A percentile compares a stretch with the other conserved stretches of the same genome.
These are phyloP conservation scores for Eupithecia abbreviata DNA, from an alignment of 2,888 invertebrate genomes.

Conservation along the genomic window DNA sequence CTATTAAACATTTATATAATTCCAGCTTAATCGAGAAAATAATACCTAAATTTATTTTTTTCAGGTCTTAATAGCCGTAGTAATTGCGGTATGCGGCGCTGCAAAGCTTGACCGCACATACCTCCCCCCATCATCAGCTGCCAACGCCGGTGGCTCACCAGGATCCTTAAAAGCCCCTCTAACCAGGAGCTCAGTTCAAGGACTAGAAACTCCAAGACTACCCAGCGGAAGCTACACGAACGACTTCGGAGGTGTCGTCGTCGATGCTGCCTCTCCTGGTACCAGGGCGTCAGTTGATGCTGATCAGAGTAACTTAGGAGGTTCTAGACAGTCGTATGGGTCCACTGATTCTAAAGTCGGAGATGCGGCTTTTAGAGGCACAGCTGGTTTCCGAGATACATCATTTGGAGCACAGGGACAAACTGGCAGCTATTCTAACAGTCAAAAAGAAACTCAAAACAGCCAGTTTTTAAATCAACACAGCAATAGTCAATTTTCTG, in stretches of 20 bases:
- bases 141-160: slow-evolving; percentile 66
- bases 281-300: slow-evolving; percentile 61
- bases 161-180: slow-evolving; percentile 62
- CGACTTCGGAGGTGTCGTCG: slow-evolving; percentile 73
- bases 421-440: background rate
- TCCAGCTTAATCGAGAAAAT: background rate
- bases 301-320: slow-evolving; percentile 66
- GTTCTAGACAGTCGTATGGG: slow-evolving; percentile 67
- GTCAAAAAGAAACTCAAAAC: slow-evolving; percentile 13
- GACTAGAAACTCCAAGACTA: slow-evolving; percentile 54
- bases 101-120: slow-evolving; percentile 70
- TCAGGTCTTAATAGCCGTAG: slow-evolving; percentile 70
- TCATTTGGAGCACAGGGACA: slow-evolving; percentile 22
- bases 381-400: slow-evolving; percentile 48
- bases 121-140: slow-evolving; percentile 68
- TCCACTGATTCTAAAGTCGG: slow-evolving; percentile 75
- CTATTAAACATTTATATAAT: background rate
- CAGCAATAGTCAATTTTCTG: slow-evolving; percentile 9
- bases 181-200: slow-evolving; percentile 52
- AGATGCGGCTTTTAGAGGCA: slow-evolving; percentile 68
- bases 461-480: slow-evolving; percentile 10
- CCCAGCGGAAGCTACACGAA: slow-evolving; percentile 72
- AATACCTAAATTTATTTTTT: slow-evolving; percentile 6
- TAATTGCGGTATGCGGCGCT: slow-evolving; percentile 69
- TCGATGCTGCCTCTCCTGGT: slow-evolving; percentile 71